A percentile compares a stretch with the other conserved stretches of the same genome.
phyloP scores from a whole-genome alignment of 2,888 invertebrate genomes.

The Mongoloraphidia duomilia region DNA sequence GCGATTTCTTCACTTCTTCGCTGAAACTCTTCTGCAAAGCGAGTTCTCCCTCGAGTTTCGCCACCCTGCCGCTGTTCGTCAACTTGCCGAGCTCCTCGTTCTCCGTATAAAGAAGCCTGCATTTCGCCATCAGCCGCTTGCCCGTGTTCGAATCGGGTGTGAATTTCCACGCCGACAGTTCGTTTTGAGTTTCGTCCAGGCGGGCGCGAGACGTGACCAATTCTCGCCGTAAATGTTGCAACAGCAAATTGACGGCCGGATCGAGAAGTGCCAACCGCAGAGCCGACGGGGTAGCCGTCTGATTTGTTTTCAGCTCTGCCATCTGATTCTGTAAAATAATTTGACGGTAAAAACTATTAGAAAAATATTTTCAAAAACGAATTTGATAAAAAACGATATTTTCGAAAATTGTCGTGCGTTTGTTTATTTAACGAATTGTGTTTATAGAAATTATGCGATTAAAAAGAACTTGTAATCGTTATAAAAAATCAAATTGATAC shows the following conservation, averaged over 20 bases:
- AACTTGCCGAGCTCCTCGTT: constrained; percentile 94
- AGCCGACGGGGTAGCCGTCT: constrained; percentile 52
- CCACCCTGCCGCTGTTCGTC: constrained; percentile 87
- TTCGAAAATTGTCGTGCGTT: too few species aligned
- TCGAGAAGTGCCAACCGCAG: constrained; percentile 77
- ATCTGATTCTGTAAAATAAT: constrained; percentile 64
- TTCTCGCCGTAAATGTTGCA: constrained; percentile 82
- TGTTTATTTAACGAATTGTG: too few species aligned
- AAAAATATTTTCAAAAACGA: too few species aligned
- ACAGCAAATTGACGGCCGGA: constrained; percentile 88
- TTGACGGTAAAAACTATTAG: too few species aligned
- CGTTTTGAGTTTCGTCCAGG: constrained; percentile 93
- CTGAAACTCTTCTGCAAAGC: constrained; percentile 90
- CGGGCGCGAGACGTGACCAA: constrained; percentile 77
- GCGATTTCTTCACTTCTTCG: constrained; percentile 92
- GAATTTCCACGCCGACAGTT: constrained; percentile 97
- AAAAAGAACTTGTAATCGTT: too few species aligned
- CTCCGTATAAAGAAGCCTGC: constrained; percentile 85
- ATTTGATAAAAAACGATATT: too few species aligned
- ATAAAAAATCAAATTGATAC: too few species aligned
- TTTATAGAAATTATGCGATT: too few species aligned
- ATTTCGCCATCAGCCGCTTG: constrained; percentile 95
- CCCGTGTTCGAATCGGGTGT: constrained; percentile 99
- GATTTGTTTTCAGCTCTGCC: constrained; percentile 79
- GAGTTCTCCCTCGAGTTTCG: constrained; percentile 89